phyloP scores from a whole-genome alignment of 2,113 vertebrate species.

The Eidolon helvum region DNA sequence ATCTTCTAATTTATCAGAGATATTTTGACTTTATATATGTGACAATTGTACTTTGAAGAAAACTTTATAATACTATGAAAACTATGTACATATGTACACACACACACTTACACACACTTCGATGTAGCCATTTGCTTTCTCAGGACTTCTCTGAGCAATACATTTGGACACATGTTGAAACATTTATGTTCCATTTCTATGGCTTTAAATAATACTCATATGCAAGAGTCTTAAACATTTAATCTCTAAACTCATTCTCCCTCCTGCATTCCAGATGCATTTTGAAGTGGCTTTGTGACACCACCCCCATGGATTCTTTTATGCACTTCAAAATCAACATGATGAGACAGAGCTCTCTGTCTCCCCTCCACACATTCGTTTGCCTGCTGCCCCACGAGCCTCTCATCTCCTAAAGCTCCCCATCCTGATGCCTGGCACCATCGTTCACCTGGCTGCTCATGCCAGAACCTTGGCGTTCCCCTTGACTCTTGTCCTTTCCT shows the following conservation, averaged over 20 bases:
- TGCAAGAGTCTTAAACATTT: not conserved
- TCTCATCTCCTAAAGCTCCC: rapidly evolving
- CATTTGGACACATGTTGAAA: not conserved
- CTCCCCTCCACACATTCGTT: rapidly evolving
- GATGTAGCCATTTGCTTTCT: not conserved
- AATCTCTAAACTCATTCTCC: not conserved
- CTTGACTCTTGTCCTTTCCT: not conserved
- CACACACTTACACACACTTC: not conserved
- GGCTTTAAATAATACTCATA: not conserved
- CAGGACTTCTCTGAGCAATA: not conserved
- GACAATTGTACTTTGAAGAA: not conserved
- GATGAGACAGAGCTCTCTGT: not conserved
- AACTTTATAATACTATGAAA: not conserved
- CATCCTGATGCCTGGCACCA: no score
- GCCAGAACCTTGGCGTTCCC: not conserved
- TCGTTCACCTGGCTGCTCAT: not conserved
- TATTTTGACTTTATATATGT: not conserved
- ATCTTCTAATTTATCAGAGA: not conserved
- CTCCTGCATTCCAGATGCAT: not conserved
- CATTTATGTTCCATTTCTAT: not conserved
- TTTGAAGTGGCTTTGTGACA: not conserved
- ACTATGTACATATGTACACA: not conserved
- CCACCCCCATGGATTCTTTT: not conserved
- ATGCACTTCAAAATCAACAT: not conserved
- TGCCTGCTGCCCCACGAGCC: rapidly evolving